phyloP scores from a whole-genome alignment of 2,888 invertebrate species.

The Cephus rjabovi region DNA sequence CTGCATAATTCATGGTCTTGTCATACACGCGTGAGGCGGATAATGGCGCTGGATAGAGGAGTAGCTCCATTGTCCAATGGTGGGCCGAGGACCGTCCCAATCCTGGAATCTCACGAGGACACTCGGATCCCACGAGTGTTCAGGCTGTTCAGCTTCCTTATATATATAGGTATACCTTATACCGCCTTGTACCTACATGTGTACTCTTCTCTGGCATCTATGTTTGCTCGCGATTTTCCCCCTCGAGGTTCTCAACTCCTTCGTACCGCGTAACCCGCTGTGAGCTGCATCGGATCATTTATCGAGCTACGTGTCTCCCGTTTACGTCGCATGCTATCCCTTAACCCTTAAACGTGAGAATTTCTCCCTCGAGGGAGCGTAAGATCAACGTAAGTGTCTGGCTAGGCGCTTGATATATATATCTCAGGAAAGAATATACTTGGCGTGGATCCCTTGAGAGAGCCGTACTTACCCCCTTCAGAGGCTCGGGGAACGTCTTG shows the following conservation, averaged over 20 bases:
- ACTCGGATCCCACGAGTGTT: not conserved
- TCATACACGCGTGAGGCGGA: conserved; percentile 64
- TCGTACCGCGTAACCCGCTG: not conserved
- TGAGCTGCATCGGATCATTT: not conserved
- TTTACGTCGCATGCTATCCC: not conserved
- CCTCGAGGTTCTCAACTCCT: not conserved
- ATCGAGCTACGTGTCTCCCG: not conserved
- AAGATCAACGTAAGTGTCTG: not conserved
- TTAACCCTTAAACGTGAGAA: not conserved
- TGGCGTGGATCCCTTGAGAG: not conserved
- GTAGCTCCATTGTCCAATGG: conserved; percentile 53
- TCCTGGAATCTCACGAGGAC: conserved; percentile 39
- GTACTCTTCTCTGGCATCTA: not conserved
- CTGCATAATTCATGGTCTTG: conserved; percentile 64
- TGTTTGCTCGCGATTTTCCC: not conserved
- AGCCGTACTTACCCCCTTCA: not conserved
- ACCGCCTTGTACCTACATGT: not conserved
- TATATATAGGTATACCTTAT: not conserved
- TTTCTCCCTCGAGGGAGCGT: not conserved
- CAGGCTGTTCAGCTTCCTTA: not conserved
- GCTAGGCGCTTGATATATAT: not conserved
- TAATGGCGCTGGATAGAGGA: conserved; percentile 57
- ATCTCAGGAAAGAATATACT: not conserved
- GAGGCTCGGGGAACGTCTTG: not conserved
- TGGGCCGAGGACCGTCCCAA: conserved; percentile 39